Base-by-base conservation (phyloP, 2,113 vertebrate genomes). In the Drymodes brunneopygia region DNA sequence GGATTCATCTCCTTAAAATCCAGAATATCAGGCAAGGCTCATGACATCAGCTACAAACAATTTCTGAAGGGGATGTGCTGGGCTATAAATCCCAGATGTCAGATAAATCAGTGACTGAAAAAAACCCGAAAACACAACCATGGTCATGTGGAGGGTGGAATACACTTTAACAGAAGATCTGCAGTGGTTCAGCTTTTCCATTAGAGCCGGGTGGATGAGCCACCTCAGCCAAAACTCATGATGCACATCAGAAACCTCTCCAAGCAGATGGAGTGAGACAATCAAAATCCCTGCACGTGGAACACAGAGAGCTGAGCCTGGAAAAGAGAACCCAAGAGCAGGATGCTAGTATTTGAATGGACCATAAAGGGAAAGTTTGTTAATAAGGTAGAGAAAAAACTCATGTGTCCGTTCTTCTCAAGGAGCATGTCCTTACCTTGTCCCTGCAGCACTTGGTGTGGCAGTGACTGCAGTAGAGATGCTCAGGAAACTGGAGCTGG, bases 41-140 rank as follows among this genome's bases (percentile, higher is more conserved):
- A 86, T 81, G 89, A 89, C 91, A 92, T 95, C 86, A 92, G 77
- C 82, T 70, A 29, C 28, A 83, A 94, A 90, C 36, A 88, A 88
- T 86, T 80, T 89, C 83, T 83, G 67, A 86, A 95, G 80, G n/a
- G 62, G 62, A 57, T 53, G 58, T 73, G 62, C 75, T 83, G 67
- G 31, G 42, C 83, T 83, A 20, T 77, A 83, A 96, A 92, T 95
- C 89, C 75, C 91, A 88, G 67, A 61, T 40, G 84, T 56, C 83
- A 78, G 51, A 81, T 61, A 91, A 89, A 89, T 92, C 86, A 81
- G 47, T 50, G 38, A 57, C 62, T 33, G 64, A 89, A 66, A 57
- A 57, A 85, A 78, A 67, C 67, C 44, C 82, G 79, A 82, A 70
- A 95, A 53, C 33, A 66, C 9, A 14, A 33, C 56, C 28, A 14